Conservation (phyloP, 2,113 vertebrate genomes). For the Mixornis gularis region DNA sequence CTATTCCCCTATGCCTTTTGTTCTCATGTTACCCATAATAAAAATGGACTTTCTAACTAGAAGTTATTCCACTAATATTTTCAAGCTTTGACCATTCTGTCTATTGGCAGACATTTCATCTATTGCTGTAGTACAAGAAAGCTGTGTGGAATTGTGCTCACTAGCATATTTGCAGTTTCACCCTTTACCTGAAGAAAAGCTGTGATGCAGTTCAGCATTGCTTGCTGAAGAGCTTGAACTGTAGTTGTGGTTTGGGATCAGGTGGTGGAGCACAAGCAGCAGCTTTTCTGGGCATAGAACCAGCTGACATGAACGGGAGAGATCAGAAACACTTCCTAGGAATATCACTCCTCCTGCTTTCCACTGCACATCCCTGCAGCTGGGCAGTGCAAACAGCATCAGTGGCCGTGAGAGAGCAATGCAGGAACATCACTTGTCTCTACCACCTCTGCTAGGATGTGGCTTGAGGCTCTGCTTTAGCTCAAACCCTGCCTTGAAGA, state of each 20-base stretch:
- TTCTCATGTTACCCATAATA: constrained; percentile 2
- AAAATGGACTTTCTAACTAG: neutral
- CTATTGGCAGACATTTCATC: neutral
- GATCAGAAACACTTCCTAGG: neutral
- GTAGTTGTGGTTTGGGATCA: neutral
- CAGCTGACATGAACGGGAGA: neutral
- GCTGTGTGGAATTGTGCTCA: neutral
- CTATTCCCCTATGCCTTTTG: neutral
- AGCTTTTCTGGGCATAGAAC: neutral
- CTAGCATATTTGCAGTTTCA: neutral
- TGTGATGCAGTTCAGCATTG: neutral
- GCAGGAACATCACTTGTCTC: rapidly evolving
- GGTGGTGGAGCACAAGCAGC: neutral
- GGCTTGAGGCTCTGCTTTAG: neutral
- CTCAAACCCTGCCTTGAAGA: neutral
- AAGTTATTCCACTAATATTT: constrained; percentile 2
- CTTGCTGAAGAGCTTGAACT: neutral
- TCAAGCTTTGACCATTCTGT: neutral
- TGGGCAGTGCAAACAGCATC: neutral
- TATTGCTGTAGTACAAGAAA: neutral
- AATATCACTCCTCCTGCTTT: neutral
- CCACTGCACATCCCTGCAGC: neutral
- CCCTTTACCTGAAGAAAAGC: neutral
- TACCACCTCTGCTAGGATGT: neutral
- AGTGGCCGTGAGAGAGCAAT: neutral